Evolutionary conservation across 2,797 vertebrate species (phyloP).

Genomic region (Phrynocephalus guinanensis): DNA sequence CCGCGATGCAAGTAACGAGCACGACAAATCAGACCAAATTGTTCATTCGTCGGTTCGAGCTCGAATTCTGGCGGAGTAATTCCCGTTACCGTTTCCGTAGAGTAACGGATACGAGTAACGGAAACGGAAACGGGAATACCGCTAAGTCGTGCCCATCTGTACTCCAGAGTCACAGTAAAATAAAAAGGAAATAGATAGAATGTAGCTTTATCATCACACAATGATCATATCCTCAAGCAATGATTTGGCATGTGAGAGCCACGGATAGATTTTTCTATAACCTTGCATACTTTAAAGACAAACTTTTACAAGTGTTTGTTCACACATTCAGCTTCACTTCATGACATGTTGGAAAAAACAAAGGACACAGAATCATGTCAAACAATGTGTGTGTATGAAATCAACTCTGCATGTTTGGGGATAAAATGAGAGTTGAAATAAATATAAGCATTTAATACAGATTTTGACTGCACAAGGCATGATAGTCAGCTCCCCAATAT

Average conservation of each 20-base stretch:
- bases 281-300: background rate
- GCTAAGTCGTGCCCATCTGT: too few relatives aligned
- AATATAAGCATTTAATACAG: background rate
- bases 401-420: background rate
- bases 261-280: background rate
- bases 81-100: too few relatives aligned
- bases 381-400: background rate
- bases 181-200: background rate
- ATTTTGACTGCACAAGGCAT: background rate
- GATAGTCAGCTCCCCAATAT: background rate
- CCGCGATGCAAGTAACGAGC: too few relatives aligned
- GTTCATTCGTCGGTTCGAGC: too few relatives aligned
- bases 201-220: background rate
- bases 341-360: background rate
- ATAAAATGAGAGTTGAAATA: background rate
- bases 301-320: background rate
- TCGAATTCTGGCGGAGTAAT: too few relatives aligned
- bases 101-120: too few relatives aligned
- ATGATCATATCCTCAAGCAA: background rate
- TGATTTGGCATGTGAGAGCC: background rate
- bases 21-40: too few relatives aligned
- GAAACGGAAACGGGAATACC: too few relatives aligned
- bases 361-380: background rate
- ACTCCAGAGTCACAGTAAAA: background rate
- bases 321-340: background rate